These are phyloP conservation scores for Crocodylus rhombifer DNA, from an alignment of 2,797 vertebrate species.

Conservation along the genomic window DNA sequence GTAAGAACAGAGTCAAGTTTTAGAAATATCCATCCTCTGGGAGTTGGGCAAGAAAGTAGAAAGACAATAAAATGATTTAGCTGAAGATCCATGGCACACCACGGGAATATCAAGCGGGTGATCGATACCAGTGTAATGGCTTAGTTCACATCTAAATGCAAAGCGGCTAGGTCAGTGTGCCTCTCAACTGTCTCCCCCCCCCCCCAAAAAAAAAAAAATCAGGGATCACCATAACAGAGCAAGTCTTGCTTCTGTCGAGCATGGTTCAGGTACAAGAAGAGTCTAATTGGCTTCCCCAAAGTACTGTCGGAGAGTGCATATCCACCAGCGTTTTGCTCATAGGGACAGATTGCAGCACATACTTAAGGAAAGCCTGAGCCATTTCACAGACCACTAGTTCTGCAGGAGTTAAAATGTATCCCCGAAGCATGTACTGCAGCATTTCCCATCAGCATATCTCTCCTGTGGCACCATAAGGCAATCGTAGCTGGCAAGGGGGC, in stretches of 20 bases:
- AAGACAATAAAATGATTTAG: slow-evolving; percentile 65
- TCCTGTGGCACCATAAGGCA: background rate
- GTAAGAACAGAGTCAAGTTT: slow-evolving; percentile 41
- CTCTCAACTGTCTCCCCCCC: background rate
- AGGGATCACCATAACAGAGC: background rate
- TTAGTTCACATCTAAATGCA: slow-evolving; percentile 30
- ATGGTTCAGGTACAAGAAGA: background rate
- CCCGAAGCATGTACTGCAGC: background rate
- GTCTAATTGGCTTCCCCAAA: background rate
- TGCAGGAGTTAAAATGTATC: background rate
- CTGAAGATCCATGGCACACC: background rate
- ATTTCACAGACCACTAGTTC: background rate
- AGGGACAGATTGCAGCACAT: background rate
- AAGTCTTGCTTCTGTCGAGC: background rate
- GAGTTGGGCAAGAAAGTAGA: slow-evolving; percentile 59
- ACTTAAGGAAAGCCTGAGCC: background rate
- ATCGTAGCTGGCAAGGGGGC: accelerated
- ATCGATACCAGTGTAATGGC: slow-evolving; percentile 48
- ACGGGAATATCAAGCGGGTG: slow-evolving; percentile 28
- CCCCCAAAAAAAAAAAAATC: background rate
- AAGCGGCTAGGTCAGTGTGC: slow-evolving; percentile 21
- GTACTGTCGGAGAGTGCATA: accelerated
- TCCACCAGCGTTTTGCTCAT: background rate
- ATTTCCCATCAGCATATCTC: background rate
- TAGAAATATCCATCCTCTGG: slow-evolving; percentile 49